Conservation (phyloP, 2,797 vertebrate species). For the Bucorvus abyssinicus region DNA sequence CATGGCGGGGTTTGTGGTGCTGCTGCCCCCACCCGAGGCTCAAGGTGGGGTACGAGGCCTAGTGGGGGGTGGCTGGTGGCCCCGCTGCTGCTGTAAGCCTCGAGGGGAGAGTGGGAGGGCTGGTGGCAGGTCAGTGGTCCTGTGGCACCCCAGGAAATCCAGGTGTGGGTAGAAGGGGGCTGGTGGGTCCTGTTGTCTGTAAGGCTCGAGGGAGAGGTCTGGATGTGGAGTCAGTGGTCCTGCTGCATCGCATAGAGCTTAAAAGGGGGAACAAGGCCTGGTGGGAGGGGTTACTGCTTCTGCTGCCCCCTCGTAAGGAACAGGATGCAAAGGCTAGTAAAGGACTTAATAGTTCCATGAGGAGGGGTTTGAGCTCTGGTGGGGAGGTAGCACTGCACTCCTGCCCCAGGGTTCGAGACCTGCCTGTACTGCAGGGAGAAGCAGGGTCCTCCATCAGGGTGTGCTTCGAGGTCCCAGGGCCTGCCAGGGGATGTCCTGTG, state of each 20-base stretch:
- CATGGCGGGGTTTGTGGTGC: background rate
- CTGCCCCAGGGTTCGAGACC: background rate
- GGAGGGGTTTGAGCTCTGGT: rapidly evolving
- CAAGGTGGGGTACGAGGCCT: background rate
- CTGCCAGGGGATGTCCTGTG: no score
- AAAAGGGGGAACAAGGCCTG: rapidly evolving
- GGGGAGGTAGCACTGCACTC: background rate
- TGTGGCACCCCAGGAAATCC: rapidly evolving
- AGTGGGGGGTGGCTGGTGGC: background rate
- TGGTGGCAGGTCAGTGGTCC: no score
- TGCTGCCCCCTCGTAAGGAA: rapidly evolving
- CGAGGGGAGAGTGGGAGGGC: background rate
- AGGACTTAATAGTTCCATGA: background rate
- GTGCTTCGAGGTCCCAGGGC: background rate
- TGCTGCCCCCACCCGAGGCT: background rate
- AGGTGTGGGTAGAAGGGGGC: rapidly evolving
- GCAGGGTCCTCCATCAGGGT: rapidly evolving
- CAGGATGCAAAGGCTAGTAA: no score
- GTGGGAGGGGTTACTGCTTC: rapidly evolving
- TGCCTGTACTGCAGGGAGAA: background rate
- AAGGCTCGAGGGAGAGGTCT: background rate
- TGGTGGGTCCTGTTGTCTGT: rapidly evolving
- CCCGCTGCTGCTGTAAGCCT: background rate
- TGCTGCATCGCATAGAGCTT: background rate
- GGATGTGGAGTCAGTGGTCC: background rate